Percentiles rank a stretch among this genome's conserved stretches.
Conservation (phyloP, 2,113 vertebrate species). For the Pteronura brasiliensis region DNA sequence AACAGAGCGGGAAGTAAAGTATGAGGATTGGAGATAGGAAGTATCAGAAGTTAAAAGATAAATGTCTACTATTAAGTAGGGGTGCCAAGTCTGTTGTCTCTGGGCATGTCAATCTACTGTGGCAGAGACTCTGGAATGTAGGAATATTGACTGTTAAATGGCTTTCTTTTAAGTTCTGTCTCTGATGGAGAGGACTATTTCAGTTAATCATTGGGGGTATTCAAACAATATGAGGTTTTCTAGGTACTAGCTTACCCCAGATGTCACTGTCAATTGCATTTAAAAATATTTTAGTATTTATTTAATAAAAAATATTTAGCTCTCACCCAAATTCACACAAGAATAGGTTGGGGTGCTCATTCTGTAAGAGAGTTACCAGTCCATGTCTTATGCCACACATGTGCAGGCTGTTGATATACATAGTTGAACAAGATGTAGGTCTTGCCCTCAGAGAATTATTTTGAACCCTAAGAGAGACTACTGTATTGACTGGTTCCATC, state of each 20-base stretch:
- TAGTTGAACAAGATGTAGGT: not conserved
- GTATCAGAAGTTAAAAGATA: not conserved
- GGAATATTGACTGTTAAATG: not conserved
- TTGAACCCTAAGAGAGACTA: not conserved
- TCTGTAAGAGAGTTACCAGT: not conserved
- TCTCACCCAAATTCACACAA: not conserved
- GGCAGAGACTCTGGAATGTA: not conserved
- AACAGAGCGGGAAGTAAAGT: not conserved
- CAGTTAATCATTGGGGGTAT: not conserved
- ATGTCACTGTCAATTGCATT: not conserved
- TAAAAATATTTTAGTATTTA: not conserved
- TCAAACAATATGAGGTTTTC: not conserved
- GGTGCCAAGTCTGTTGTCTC: not conserved
- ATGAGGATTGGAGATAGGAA: not conserved
- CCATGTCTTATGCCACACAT: not conserved
- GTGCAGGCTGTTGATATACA: not conserved
- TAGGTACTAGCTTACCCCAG: not conserved
- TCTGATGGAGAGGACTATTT: not conserved
- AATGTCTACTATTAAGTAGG: not conserved
- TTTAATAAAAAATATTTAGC: not conserved
- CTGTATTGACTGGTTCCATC: not conserved
- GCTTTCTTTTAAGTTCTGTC: not conserved
- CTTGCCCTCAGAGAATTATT: not conserved
- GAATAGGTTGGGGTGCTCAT: not conserved
- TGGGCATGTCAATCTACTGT: not conserved